Base-by-base conservation (phyloP, 2,113 vertebrate species). In the Odocoileus hemionus region DNA sequence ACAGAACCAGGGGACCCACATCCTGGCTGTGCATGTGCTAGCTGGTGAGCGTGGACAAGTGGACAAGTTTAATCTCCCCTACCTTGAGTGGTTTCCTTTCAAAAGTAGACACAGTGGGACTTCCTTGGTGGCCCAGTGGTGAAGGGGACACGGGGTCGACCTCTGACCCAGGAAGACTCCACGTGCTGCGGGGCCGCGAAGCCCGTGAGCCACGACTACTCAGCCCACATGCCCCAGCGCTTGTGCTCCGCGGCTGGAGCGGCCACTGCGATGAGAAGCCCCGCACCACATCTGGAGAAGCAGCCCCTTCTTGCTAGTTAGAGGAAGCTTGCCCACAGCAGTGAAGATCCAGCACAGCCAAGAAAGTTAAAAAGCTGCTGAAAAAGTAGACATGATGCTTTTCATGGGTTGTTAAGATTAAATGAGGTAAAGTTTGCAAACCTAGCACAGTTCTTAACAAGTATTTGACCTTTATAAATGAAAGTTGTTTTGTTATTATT, bases 351-450 rank as follows among this genome's bases (percentile, higher is more conserved):
- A 76, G 70, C 39, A 26, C 12, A 26, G 12, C 39, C 39, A 76
- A 26, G 43, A 14, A 43, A 43, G 6, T 67, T 2, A 43, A 74
- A 43, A 43, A 43, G 21, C 21, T 70, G 36, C 70, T 74, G 19
- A 43, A 74, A 39, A 74, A 74, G 36, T 7, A 43, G 70, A 74
- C 70, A 39, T 74, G 39, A 78, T 52, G 5, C 57, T 67, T 93
- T 74, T 74, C 5, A 47, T 70, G 70, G 50, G 12, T 1, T 58
- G 86, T 30, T 52, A 84, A 70, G 5, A 86, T 70, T 36, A 86
- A 89, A 70, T 82, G 43, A 89, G 14, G 25, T 84, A 89, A 93
- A 54, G 30, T 61, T 82, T 90, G 2, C 28, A 84, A 86, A 89
- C 54, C 6, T 61, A 61, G 6, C 30, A 84, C 9, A 88, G 60